Base-by-base conservation (phyloP, 2,888 invertebrate species). In the Napeogenes inachia region DNA sequence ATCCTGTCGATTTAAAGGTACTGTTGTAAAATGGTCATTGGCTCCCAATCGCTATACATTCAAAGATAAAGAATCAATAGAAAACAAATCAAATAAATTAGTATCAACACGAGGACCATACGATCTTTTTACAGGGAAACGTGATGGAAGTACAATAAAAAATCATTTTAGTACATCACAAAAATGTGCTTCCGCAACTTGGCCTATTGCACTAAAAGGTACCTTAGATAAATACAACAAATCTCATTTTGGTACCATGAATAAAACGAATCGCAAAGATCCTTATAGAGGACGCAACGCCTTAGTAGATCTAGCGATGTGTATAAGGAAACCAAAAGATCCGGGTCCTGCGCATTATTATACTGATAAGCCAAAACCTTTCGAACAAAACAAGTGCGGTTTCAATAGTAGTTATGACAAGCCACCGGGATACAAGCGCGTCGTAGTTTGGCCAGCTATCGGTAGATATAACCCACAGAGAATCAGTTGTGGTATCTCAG, bases 261-360 rank as follows among this genome's bases (percentile, higher is more conserved):
- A 89, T 66, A 89, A 88, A 69, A 86, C 87, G 0, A 77, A 75
- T 38, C 78, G 84, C 32, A 73, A 70, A 55, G 56, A 69, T 4
- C 81, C 85, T 4, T 88, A 91, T 33, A 82, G 87, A 55, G 81
- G 88, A 0, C 82, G 93, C 12, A 82, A 78, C 59, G 84, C 91
- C 69, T 71, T 93, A 50, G 84, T 85, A 3, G 91, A 93, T 68
- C 63, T 91, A 13, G 77, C 88, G 2, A 82, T 92, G 78, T 91
- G 91, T 69, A 77, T 85, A 35, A 85, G 83, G 54, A 81, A 86
- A 57, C 86, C 91, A 0, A 71, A 79, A 0, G 89, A 90, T 1
- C 93, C 93, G 0, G 91, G 92, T 0, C 92, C 93, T 0, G 87
- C 87, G 0, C 73, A 80, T 60, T 92, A 92, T 66, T 74, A 80